Evolutionary conservation across 2,797 vertebrate genomes (phyloP), one percentile per base, ranked within the genome.

Genomic region (Serranus cabrilla): DNA sequence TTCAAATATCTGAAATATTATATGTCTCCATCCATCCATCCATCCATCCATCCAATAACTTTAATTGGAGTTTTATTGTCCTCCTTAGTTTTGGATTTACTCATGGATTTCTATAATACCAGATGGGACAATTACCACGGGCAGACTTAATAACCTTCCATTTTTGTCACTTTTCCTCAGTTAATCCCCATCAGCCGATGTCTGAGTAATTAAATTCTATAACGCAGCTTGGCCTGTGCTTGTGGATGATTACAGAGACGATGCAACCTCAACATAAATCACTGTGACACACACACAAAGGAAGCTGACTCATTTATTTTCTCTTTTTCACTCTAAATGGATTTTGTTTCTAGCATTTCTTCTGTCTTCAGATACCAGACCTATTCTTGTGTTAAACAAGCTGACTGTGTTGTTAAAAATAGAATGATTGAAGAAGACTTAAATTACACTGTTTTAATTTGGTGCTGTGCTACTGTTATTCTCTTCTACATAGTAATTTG

Each of bases 251-350:
- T 84, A 74, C 62, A 78, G 73, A 82, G 49, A 84, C 57, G 21
- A 40, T 49, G 57, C 60, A 69, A 80, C 81, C 51, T 80, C 63
- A 59, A 69, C 74, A 90, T 89, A 80, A 88, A 89, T 90, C 90
- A 85, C 71, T 45, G 37, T 78, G 85, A 73, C 81, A 83, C 1
- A 16, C 42, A 82, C 49, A 86, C 59, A 87, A 90, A 84, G 67
- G 37, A 51, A 27, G 60, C 76, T 50, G 63, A 80, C 73, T 81
- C 51, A 57, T 31, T 77, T 83, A 25, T 69, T 82, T 71, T 71
- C 59, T 14, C 23, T 63, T 74, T 66, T 43, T 40, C 47, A 8
- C 72, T 76, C 58, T 55, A 55, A 76, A 71, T 76, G 31, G 67
- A 78, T 87, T 74, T 77, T 60, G 21, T 78, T 81, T 69, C 20